Percentiles rank a stretch among this genome's conserved stretches.
Conservation (phyloP, 2,113 vertebrate genomes). For the Entosphenus tridentatus region DNA sequence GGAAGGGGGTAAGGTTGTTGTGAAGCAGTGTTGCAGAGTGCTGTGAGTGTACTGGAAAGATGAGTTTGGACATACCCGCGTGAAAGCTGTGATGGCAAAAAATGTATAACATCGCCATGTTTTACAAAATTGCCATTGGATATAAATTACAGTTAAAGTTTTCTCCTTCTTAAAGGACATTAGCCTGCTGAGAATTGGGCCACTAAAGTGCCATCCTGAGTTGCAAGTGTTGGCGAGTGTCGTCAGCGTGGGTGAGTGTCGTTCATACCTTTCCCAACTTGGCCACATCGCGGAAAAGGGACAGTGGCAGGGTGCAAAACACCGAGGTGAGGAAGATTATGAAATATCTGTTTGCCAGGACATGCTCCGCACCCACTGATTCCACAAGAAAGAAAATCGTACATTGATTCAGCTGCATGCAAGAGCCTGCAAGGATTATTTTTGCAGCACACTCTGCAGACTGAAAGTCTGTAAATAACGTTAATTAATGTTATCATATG, state of each 20-base stretch:
- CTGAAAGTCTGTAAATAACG: constrained; percentile 7
- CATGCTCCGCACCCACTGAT: constrained; percentile 40
- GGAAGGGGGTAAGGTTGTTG: too few relatives aligned
- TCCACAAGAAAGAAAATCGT: constrained; percentile 13
- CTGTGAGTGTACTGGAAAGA: too few relatives aligned
- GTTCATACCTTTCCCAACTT: constrained; percentile 57
- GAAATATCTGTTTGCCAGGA: constrained; percentile 44
- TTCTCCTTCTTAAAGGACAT: too few relatives aligned
- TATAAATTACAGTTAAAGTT: constrained; percentile 10
- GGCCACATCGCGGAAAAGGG: constrained; percentile 49
- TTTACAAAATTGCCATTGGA: constrained; percentile 6
- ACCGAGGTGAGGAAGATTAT: constrained; percentile 48
- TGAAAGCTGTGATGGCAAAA: neutral
- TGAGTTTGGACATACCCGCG: too few relatives aligned
- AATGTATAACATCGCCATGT: constrained; percentile 9
- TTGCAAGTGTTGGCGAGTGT: too few relatives aligned
- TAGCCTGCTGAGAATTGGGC: too few relatives aligned
- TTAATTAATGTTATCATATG: neutral
- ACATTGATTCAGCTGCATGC: too few relatives aligned
- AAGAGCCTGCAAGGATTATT: too few relatives aligned
- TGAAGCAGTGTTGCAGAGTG: too few relatives aligned
- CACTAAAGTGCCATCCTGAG: too few relatives aligned
- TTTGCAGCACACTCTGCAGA: too few relatives aligned
- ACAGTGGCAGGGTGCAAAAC: constrained; percentile 49
- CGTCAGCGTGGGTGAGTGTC: too few relatives aligned